Base-by-base conservation (phyloP, 2,113 vertebrate genomes). In the Malaclemys terrapin region DNA sequence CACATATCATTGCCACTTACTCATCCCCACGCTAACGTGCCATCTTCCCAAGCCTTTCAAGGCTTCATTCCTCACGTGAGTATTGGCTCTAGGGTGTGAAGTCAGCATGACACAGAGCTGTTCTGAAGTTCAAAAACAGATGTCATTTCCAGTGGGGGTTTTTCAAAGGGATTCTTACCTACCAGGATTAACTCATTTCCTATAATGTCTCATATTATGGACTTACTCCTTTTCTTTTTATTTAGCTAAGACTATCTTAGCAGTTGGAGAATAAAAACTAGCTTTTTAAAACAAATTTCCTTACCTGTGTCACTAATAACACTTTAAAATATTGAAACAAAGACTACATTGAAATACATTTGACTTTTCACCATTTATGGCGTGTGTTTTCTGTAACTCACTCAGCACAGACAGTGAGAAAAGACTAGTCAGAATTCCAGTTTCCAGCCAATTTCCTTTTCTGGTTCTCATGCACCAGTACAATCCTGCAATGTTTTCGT, bases 51-150 rank as follows among this genome's bases (percentile, higher is more conserved):
- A 85, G 93, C 93, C 1, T 82, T 90, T 47, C 86, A 89, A 88
- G 96, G 96, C 92, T 88, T 95, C 88, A 93, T 92, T 42, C 88
- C 90, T 76, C 92, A 35, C 3, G 98, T 98, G 91, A 97, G 97
- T 97, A 76, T 83, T 89, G 78, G 31, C 59, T 47, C 62, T 25
- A 53, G 10, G 10, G 7, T 13, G 75, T 38, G 12, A 31, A 29
- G 29, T 72, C 45, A 62, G 31, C 59, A 1, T 13, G 19, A 80
- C 19, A 42, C 3, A 1, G 54, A 27, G 27, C 2, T 14, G 4
- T 81, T 87, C 54, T 20, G 6, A 45, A 53, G 10, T 25, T 53
- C 17, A 38, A 75, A 92, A 90, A 49, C 6, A 47, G 6, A 0
- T 19, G 25, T 59, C 14, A 20, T 82, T 91, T 90, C 16, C n/a